Conservation (phyloP, 1,140 invertebrate species). For the Drosophila sulfurigaster region DNA sequence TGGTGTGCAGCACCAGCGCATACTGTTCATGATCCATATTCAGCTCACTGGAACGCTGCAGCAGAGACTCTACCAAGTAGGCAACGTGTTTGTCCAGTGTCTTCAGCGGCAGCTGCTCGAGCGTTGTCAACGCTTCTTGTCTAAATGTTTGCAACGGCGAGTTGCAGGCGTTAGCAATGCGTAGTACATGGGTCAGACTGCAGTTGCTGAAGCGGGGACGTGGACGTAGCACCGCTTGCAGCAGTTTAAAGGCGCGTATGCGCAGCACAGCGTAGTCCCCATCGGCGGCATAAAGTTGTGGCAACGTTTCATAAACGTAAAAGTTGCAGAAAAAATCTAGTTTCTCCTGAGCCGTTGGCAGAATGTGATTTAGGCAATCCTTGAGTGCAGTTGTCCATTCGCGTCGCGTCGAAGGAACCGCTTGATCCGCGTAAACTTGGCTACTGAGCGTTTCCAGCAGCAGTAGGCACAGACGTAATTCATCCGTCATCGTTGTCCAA, state of each 20-base stretch:
- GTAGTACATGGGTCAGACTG: constrained; percentile 56
- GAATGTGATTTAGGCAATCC: constrained; percentile 81
- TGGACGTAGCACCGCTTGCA: constrained; percentile 55
- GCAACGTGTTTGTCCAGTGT: constrained; percentile 41
- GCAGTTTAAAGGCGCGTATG: constrained; percentile 60
- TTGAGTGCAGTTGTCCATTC: constrained; percentile 67
- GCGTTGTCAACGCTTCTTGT: constrained; percentile 65
- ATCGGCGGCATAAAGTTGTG: constrained; percentile 17
- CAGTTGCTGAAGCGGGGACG: constrained; percentile 20
- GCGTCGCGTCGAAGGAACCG: constrained; percentile 10
- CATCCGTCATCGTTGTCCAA: constrained; percentile 56
- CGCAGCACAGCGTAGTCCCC: constrained; percentile 58
- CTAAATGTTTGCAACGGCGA: constrained; percentile 77
- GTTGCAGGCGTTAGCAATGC: constrained; percentile 60
- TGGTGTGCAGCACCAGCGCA: constrained; percentile 86
- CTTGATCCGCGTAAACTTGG: constrained; percentile 23
- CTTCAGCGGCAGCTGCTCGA: constrained; percentile 36
- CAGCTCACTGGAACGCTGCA: constrained; percentile 86
- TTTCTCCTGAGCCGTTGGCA: constrained; percentile 84
- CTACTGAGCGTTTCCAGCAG: constrained; percentile 49
- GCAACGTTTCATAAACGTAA: constrained; percentile 64
- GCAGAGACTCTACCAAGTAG: constrained; percentile 56
- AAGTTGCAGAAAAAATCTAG: constrained; percentile 86
- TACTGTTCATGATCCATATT: constrained; percentile 88
- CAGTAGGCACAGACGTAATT: constrained; percentile 56